phyloP scores from a whole-genome alignment of 2,888 invertebrate genomes.

The Drosophila pegasa region DNA sequence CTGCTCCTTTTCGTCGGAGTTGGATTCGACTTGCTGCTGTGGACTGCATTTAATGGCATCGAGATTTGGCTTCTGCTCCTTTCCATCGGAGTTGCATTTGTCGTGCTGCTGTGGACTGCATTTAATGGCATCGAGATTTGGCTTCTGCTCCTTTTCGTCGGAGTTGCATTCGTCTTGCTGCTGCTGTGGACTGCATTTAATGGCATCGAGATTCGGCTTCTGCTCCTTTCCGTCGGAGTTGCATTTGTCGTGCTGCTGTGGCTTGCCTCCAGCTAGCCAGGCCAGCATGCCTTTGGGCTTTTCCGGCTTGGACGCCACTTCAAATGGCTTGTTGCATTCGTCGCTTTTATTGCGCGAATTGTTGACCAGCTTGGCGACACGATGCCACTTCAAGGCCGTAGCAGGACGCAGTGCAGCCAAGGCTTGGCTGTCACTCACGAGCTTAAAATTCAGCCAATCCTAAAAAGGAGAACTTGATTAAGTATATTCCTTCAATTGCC shows the following conservation, averaged over 20 bases:
- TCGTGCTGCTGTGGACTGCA: conserved; percentile 39
- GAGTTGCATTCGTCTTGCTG: conserved; percentile 22
- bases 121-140: conserved; percentile 19
- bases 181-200: conserved; percentile 45
- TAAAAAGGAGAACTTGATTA: conserved; percentile 70
- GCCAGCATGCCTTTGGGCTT: conserved; percentile 75
- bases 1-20: conserved; percentile 7
- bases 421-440: conserved; percentile 86
- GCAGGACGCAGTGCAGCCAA: conserved; percentile 86
- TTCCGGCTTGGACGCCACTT: conserved; percentile 55
- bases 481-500: not conserved
- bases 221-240: conserved; percentile 9
- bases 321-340: conserved; percentile 86
- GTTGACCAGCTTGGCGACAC: conserved; percentile 90
- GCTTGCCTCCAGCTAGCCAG: conserved; percentile 76
- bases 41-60: conserved; percentile 33
- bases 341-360: conserved; percentile 89
- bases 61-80: not conserved
- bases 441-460: conserved; percentile 89
- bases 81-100: conserved; percentile 17
- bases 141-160: conserved; percentile 1
- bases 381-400: conserved; percentile 88
- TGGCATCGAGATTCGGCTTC: not conserved
- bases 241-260: conserved; percentile 33
- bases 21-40: conserved; percentile 32